phyloP scores from a whole-genome alignment of 1,140 invertebrate species.

The Sarcophaga peregrina region DNA sequence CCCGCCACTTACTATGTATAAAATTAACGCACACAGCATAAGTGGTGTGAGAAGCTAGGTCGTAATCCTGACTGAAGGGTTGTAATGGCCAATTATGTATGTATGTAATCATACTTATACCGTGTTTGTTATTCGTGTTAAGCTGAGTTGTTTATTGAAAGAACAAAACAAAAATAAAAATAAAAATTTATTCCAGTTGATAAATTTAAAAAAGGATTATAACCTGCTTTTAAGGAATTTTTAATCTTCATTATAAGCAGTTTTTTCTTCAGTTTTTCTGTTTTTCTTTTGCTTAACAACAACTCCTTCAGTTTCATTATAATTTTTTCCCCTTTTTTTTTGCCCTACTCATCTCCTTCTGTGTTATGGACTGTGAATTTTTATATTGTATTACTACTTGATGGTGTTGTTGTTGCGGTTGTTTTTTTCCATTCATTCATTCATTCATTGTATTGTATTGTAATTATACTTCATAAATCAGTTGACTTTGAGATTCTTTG shows the following conservation, averaged over 20 bases:
- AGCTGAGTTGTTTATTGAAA: too few relatives aligned
- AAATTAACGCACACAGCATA: too few relatives aligned
- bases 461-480: slow-evolving; percentile 45
- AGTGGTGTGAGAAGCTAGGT: too few relatives aligned
- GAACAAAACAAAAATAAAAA: too few relatives aligned
- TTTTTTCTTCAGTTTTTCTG: neutral
- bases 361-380: too few relatives aligned
- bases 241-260: slow-evolving; percentile 41
- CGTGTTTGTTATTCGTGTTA: too few relatives aligned
- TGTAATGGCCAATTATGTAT: too few relatives aligned
- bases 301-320: too few relatives aligned
- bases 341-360: neutral
- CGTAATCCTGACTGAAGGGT: too few relatives aligned
- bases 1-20: too few relatives aligned
- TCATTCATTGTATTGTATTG: slow-evolving; percentile 36
- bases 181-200: neutral
- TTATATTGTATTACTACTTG: too few relatives aligned
- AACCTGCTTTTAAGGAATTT: slow-evolving; percentile 35
- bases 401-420: neutral
- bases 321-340: neutral
- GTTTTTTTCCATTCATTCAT: neutral
- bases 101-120: too few relatives aligned
- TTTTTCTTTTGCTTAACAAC: neutral
- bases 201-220: slow-evolving; percentile 36
- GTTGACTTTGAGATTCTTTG: slow-evolving; percentile 35